phyloP scores from a whole-genome alignment of 2,797 vertebrate species.

The Percopsis omiscomaycus region DNA sequence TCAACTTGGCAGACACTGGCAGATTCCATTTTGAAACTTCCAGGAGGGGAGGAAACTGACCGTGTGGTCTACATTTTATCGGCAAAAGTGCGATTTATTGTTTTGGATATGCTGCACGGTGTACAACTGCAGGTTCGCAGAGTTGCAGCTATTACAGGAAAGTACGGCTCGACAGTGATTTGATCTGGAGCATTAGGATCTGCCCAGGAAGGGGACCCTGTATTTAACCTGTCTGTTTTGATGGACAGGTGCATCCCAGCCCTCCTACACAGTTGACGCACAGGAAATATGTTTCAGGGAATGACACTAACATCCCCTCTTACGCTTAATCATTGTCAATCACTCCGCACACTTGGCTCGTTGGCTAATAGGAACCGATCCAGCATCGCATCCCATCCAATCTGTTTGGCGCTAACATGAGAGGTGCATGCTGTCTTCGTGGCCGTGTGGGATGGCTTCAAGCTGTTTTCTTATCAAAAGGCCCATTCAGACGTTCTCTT shows the following conservation, averaged over 20 bases:
- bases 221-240: slow-evolving; percentile 68
- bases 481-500: slow-evolving; percentile 77
- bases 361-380: slow-evolving; percentile 75
- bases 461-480: slow-evolving; percentile 80
- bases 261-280: slow-evolving; percentile 71
- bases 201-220: slow-evolving; percentile 43
- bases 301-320: slow-evolving; percentile 76
- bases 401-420: slow-evolving; percentile 76
- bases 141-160: slow-evolving; percentile 30
- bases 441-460: slow-evolving; percentile 79
- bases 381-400: slow-evolving; percentile 75
- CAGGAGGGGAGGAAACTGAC: slow-evolving; percentile 46
- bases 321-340: slow-evolving; percentile 79
- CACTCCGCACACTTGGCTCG: slow-evolving; percentile 70
- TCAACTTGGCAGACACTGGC: slow-evolving; percentile 75
- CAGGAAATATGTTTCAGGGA: slow-evolving; percentile 77
- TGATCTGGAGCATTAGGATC: slow-evolving; percentile 55
- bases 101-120: slow-evolving; percentile 29
- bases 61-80: slow-evolving; percentile 44
- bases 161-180: slow-evolving; percentile 49
- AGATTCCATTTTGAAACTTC: slow-evolving; percentile 49
- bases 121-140: slow-evolving; percentile 31
- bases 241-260: slow-evolving; percentile 72
- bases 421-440: slow-evolving; percentile 80
- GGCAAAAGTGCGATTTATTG: slow-evolving; percentile 29